Percentiles rank a stretch among this genome's conserved stretches.
Conservation (phyloP, 2,113 vertebrate species). For the Anarrhichthys ocellatus region DNA sequence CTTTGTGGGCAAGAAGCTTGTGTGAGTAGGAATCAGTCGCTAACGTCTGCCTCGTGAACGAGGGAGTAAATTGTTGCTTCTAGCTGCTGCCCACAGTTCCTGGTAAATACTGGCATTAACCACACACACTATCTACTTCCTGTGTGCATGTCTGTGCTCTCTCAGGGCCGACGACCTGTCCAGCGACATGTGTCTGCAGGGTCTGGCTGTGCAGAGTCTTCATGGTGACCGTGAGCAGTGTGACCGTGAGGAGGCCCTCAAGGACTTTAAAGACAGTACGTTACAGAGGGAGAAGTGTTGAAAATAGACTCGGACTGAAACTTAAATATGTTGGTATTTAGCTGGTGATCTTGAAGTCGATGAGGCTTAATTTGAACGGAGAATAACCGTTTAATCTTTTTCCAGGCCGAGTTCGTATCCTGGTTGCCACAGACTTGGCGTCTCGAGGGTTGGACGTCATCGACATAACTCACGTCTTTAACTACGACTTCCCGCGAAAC, state of each 20-base stretch:
- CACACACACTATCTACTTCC: not conserved
- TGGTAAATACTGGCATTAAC: accelerated
- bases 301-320: not conserved
- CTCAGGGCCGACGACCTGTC: conserved; percentile 92
- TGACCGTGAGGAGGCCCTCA: conserved; percentile 93
- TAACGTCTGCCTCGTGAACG: not conserved
- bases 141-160: not conserved
- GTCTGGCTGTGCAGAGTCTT: conserved; percentile 92
- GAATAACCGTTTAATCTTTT: not conserved
- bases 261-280: conserved; percentile 91
- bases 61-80: not conserved
- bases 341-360: not conserved
- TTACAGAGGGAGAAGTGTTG: not conserved
- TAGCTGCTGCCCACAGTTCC: not conserved
- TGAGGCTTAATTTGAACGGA: not conserved
- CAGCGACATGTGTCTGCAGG: conserved; percentile 90
- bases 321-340: not conserved
- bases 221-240: conserved; percentile 94
- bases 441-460: conserved; percentile 94
- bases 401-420: conserved; percentile 91
- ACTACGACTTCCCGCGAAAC: conserved; percentile 96
- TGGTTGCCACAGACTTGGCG: conserved; percentile 95
- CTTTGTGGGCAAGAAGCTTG: conserved; percentile 93
- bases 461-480: conserved; percentile 94
- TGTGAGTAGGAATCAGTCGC: conserved; percentile 80